Base-by-base conservation (phyloP, 1,140 invertebrate species). In the Drosophila sp. region DNA sequence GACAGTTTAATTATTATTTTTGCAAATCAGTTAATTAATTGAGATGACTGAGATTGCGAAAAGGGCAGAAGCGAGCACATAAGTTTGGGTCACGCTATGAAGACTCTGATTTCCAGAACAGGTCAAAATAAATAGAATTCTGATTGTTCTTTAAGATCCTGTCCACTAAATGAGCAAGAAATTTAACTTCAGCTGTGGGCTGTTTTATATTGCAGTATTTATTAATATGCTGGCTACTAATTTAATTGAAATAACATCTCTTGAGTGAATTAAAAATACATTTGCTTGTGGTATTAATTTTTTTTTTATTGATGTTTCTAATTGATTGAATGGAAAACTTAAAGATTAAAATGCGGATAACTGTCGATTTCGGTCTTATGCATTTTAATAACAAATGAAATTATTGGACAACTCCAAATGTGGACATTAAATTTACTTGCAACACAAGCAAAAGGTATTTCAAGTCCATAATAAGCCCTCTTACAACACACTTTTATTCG, bases 1-100 rank as follows among this genome's bases (percentile, higher is more conserved):
- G 80, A 83, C 80, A 83, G 72, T 80, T 84, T 84, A 80, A 83
- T 80, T 86, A 84, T 83, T 84, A 84, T 84, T 84, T 83, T 76
- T 71, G 58, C 45, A 80, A 84, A 72, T 84, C 63, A 80, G 72
- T 83, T 84, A 84, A 83, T 83, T 83, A 84, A 83, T 83, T 84
- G 72, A 80, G 66, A 64, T 65, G 46, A 50, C 66, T 54, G 59
- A 75, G 66, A 71, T 72, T 72, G 48, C 41, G 16, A 13, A 8
- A 38, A 14, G n/a, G 3, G 9, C 56, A 21, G 11, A 2, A 3
- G 32, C 7, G 3, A 18, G 13, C 53, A 57, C 36, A 34, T 58
- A 13, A 64, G 41, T 1, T 29, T 14, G 14, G 29, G 36, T 9
- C 62, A 72, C 63, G 62, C 45, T 8, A 66, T 45, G 38, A 18